phyloP scores from a whole-genome alignment of 2,888 invertebrate genomes.

The Cephus pygmeus region DNA sequence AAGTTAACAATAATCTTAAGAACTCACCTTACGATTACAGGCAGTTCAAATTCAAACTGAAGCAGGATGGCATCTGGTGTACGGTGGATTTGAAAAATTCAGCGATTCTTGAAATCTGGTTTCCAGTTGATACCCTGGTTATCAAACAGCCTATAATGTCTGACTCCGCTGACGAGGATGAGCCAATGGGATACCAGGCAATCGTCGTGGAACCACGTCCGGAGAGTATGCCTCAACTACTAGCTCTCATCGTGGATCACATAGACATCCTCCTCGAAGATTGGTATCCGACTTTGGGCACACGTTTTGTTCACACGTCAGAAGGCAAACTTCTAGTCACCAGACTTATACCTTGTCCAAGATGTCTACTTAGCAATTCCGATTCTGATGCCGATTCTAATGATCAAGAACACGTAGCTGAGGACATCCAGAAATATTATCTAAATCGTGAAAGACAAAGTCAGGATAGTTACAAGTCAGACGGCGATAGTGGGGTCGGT shows the following conservation, averaged over 20 bases:
- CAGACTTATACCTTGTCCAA: constrained; percentile 90
- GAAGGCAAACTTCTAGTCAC: constrained; percentile 96
- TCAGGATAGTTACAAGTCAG: constrained; percentile 82
- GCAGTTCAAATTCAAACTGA: constrained; percentile 75
- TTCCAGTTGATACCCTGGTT: constrained; percentile 78
- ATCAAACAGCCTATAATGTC: constrained; percentile 68
- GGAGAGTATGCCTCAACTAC: constrained; percentile 82
- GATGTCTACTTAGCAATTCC: constrained; percentile 73
- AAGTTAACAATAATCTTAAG: constrained; percentile 74
- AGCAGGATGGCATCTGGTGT: constrained; percentile 88
- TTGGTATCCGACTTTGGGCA: constrained; percentile 97
- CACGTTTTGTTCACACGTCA: constrained; percentile 96
- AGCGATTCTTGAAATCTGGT: constrained; percentile 86
- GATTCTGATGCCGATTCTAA: constrained; percentile 54
- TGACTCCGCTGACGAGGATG: constrained; percentile 62
- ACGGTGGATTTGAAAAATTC: constrained; percentile 83
- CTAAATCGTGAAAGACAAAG: constrained; percentile 59
- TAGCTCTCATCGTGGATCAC: constrained; percentile 93
- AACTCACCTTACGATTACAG: constrained; percentile 70
- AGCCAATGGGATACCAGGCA: constrained; percentile 73
- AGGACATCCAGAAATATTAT: constrained; percentile 55
- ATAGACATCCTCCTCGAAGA: constrained; percentile 96
- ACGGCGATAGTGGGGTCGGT: constrained; percentile 89
- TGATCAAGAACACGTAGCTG: constrained; percentile 29
- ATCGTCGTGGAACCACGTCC: constrained; percentile 82